Base-by-base conservation (phyloP, 2,113 vertebrate genomes). In the Tenrec ecaudatus region DNA sequence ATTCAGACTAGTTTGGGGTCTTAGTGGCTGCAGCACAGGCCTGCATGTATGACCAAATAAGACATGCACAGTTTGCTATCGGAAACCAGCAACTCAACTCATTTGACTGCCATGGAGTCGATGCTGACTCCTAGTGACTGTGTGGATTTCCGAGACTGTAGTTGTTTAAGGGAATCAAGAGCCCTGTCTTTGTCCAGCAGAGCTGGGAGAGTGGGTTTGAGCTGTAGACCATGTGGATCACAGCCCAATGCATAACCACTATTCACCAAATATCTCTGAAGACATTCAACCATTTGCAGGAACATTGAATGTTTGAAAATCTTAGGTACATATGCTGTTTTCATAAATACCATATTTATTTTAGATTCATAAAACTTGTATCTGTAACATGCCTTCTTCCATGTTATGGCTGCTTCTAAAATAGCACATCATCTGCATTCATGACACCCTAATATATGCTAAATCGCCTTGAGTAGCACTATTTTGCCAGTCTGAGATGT, bases 401-500 rank as follows among this genome's bases (percentile, higher is more conserved):
- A 14, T 38, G 43, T 57, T 25, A 76, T 1, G 93, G 12, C 27
- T 76, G 23, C 15, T 69, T 69, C 60, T 75, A 38, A 92, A 79
- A 75, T 19, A 68, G 22, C 17, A 78, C 33, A 68, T 64, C 75
- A 75, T 71, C 19, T 43, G 25, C 15, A 79, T 82, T n/a, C 33
- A 20, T 47, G 33, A 66, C 12, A 47, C 86, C 20, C 36, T 79
- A 62, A 84, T 23, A 29, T 38, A 53, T 31, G 3, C 57, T 88
- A 64, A 88, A 58, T 87, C 47, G 62, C 23, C 40, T 15, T 86
- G 69, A 40, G 12, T 76, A 84, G 57, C 40, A 38, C 43, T 93
- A 20, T 75, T 62, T 68, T 88, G n/a, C 84, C 79, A 93, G 58
- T 36, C 36, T 95, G 68, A 94, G 86, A 82, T 83, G 31, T 3